Evolutionary conservation across 2,888 invertebrate species (phyloP).

Genomic region (Volucella inanis): DNA sequence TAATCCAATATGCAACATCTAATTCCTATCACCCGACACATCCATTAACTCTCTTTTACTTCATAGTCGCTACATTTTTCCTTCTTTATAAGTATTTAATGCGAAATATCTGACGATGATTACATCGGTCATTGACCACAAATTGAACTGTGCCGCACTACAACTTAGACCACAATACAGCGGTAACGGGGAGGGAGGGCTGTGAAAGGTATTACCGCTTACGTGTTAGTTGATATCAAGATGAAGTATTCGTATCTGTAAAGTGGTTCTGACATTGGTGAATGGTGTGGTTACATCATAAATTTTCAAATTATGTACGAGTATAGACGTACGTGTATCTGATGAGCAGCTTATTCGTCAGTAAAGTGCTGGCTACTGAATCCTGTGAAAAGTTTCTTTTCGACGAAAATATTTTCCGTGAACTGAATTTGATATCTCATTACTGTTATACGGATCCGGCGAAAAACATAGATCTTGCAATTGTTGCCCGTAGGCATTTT

Average conservation of each 20-base stretch:
- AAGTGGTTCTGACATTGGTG: background rate
- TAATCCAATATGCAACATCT: background rate
- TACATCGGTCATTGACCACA: constrained; percentile 51
- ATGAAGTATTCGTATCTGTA: background rate
- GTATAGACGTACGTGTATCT: too few relatives aligned
- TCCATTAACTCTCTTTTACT: constrained; percentile 24
- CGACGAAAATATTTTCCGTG: constrained; percentile 13
- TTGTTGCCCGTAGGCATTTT: too few relatives aligned
- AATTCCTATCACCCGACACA: background rate
- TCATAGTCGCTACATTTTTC: background rate
- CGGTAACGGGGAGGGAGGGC: background rate
- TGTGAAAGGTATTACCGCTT: background rate
- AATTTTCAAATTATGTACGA: constrained; percentile 7
- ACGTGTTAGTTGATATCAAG: constrained; percentile 27
- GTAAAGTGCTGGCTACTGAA: too few relatives aligned
- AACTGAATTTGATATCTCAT: background rate
- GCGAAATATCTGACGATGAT: constrained; percentile 32
- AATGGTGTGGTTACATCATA: background rate
- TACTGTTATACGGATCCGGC: too few relatives aligned
- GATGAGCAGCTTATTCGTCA: background rate
- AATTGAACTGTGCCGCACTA: constrained; percentile 8
- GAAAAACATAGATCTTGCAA: too few relatives aligned
- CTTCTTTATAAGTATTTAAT: background rate
- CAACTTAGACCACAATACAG: background rate
- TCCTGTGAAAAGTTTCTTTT: background rate